Percentiles rank a stretch among this genome's conserved stretches.
phyloP scores from a whole-genome alignment of 2,888 invertebrate species.

The Diarsia dahlii region DNA sequence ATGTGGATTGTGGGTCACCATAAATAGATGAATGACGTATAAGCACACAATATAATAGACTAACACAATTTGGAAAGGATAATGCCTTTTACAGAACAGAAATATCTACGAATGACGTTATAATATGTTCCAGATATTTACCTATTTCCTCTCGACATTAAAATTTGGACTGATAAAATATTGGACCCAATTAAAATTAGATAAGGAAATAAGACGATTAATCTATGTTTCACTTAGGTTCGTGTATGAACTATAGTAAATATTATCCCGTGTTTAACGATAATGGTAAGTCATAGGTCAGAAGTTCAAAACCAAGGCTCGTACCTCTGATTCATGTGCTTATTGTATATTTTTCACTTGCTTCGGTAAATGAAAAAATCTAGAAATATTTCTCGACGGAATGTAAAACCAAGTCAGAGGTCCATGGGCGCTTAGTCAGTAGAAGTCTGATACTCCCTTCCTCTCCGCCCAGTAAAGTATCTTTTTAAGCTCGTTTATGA shows the following conservation, averaged over 20 bases:
- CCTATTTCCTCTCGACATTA: not conserved
- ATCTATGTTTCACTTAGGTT: not conserved
- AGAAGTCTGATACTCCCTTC: too few relatives aligned
- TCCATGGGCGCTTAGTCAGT: too few relatives aligned
- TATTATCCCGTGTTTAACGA: too few relatives aligned
- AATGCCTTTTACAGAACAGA: not conserved
- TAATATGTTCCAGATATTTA: not conserved
- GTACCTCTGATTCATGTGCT: too few relatives aligned
- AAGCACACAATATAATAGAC: not conserved
- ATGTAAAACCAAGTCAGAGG: too few relatives aligned
- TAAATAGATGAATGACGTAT: conserved; percentile 17
- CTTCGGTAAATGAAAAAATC: too few relatives aligned
- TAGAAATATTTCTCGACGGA: too few relatives aligned
- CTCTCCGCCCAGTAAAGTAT: too few relatives aligned
- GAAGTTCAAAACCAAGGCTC: too few relatives aligned
- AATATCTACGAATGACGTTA: not conserved
- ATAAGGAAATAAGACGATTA: not conserved
- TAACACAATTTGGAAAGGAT: not conserved
- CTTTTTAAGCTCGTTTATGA: not conserved
- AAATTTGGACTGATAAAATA: not conserved
- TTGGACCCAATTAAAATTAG: not conserved
- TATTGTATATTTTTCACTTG: too few relatives aligned
- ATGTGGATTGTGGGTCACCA: not conserved
- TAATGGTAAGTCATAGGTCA: too few relatives aligned
- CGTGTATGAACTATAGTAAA: not conserved